Percentiles rank a stretch among this genome's conserved stretches.
Evolutionary conservation across 2,888 invertebrate species (phyloP).

Genomic region (Plemyria rubiginata): DNA sequence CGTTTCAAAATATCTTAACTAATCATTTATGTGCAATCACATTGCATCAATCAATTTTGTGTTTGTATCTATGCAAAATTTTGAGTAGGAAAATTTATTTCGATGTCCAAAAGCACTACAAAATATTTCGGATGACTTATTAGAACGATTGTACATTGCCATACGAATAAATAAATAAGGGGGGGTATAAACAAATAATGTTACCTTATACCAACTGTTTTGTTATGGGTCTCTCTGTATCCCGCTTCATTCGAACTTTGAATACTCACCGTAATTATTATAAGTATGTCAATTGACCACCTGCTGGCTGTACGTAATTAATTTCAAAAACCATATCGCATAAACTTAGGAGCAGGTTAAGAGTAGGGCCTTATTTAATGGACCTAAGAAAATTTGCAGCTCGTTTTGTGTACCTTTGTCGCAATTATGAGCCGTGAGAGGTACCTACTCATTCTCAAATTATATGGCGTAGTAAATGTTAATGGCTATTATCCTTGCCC

Average conservation of each 20-base stretch:
- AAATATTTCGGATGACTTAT: too few species aligned
- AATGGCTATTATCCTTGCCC: conserved; percentile 23
- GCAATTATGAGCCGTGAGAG: conserved; percentile 20
- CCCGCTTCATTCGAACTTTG: background rate
- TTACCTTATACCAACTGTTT: too few species aligned
- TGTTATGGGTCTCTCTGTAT: too few species aligned
- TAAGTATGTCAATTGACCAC: background rate
- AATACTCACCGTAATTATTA: background rate
- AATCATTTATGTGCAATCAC: too few species aligned
- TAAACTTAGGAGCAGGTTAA: background rate
- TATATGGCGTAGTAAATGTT: conserved; percentile 12
- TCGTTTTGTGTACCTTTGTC: conserved; percentile 10
- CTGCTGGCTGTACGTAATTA: background rate
- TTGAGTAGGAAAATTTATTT: too few species aligned
- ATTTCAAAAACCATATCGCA: background rate
- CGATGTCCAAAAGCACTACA: too few species aligned
- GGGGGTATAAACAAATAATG: too few species aligned
- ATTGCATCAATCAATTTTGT: too few species aligned
- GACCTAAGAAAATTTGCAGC: conserved; percentile 13
- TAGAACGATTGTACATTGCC: too few species aligned
- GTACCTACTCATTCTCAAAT: conserved; percentile 8
- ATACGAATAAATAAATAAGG: too few species aligned
- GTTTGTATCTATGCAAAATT: too few species aligned
- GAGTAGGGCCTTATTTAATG: background rate
- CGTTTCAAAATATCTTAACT: too few species aligned